Conservation (phyloP, 1,140 invertebrate genomes). For the Hermetia illucens region DNA sequence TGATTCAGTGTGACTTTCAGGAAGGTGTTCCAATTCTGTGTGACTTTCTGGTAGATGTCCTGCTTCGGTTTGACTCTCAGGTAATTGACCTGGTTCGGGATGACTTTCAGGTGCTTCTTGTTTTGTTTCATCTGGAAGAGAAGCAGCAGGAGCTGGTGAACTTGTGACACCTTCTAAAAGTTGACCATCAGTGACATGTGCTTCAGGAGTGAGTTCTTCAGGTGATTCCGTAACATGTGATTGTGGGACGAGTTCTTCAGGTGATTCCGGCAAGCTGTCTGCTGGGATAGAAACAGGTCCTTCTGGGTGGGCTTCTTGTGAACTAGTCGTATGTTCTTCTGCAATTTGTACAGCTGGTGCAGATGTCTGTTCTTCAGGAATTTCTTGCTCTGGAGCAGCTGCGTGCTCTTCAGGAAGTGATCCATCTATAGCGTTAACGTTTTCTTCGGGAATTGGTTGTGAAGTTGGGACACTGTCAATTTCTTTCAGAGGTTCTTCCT, state of each 20-base stretch:
- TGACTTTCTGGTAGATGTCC: slow-evolving; percentile 1
- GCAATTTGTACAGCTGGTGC: slow-evolving; percentile 3
- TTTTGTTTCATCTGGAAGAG: slow-evolving; percentile 1
- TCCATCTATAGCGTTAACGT: not conserved
- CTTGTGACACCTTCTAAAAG: too few species aligned
- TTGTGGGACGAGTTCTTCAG: slow-evolving; percentile 3
- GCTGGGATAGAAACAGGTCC: not conserved
- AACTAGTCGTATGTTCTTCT: slow-evolving; percentile 6
- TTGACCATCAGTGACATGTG: not conserved
- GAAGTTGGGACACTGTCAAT: not conserved
- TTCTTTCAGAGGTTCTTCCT: not conserved
- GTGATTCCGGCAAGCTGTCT: not conserved
- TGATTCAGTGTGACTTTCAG: too few species aligned
- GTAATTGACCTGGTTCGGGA: not conserved
- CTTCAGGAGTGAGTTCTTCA: slow-evolving; percentile 2
- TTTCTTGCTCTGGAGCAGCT: slow-evolving; percentile 1
- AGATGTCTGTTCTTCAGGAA: slow-evolving; percentile 1
- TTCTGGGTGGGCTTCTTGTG: too few species aligned
- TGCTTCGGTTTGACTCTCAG: not conserved
- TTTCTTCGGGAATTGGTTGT: not conserved
- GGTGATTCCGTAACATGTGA: not conserved
- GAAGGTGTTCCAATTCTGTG: not conserved
- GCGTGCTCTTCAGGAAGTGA: not conserved
- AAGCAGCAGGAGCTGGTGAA: not conserved
- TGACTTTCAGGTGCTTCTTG: slow-evolving; percentile 7